These are phyloP conservation scores for Oncorhynchus tshawytscha DNA, from an alignment of 2,113 vertebrate genomes.

Conservation along the genomic window DNA sequence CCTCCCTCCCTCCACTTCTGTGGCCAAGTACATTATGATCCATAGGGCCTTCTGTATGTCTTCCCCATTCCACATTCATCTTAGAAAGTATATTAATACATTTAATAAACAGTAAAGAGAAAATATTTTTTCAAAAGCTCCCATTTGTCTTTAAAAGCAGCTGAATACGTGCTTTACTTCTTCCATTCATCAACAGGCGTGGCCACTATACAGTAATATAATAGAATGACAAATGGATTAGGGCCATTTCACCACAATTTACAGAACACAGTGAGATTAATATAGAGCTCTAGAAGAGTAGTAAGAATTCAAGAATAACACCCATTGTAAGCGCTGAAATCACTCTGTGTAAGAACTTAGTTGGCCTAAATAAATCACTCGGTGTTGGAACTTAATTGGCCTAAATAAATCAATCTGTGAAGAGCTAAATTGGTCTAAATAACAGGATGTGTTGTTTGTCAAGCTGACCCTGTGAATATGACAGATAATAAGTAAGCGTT, in stretches of 20 bases:
- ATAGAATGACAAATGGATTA: slow-evolving; percentile 59
- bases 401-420: slow-evolving; percentile 19
- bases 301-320: slow-evolving; percentile 40
- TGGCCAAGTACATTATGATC: slow-evolving; percentile 69
- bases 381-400: neutral
- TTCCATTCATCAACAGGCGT: slow-evolving; percentile 73
- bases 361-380: slow-evolving; percentile 19
- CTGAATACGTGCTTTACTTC: slow-evolving; percentile 69
- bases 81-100: slow-evolving; percentile 79
- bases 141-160: slow-evolving; percentile 74
- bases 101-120: slow-evolving; percentile 77
- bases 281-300: slow-evolving; percentile 53
- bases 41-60: slow-evolving; percentile 52
- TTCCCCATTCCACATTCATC: slow-evolving; percentile 72
- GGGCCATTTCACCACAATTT: slow-evolving; percentile 31
- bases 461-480: slow-evolving; percentile 56
- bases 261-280: slow-evolving; percentile 47
- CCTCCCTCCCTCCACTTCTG: slow-evolving; percentile 53
- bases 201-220: slow-evolving; percentile 58
- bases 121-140: slow-evolving; percentile 70
- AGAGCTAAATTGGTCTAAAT: neutral
- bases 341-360: neutral
- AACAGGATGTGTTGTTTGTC: slow-evolving; percentile 51
- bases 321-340: slow-evolving; percentile 42
- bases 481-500: slow-evolving; percentile 42